Conservation (phyloP, 2,797 vertebrate species). For the Myotis pilosus region DNA sequence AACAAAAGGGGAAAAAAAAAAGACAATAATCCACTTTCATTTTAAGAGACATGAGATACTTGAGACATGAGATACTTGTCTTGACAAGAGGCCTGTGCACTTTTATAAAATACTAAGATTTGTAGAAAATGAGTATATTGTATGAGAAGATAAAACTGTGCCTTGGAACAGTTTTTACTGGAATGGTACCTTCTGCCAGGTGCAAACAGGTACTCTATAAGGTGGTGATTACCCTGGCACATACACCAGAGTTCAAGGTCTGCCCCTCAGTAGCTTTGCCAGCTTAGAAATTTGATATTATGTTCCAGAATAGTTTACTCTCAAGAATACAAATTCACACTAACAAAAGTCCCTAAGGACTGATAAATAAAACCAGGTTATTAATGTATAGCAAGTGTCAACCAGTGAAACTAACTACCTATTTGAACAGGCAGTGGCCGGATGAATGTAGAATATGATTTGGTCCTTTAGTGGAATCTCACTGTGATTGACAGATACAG, state of each 20-base stretch:
- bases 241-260: background rate
- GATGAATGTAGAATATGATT: background rate
- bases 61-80: background rate
- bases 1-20: background rate
- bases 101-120: background rate
- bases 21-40: background rate
- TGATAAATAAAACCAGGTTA: background rate
- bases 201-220: background rate
- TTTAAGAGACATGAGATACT: background rate
- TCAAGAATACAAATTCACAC: background rate
- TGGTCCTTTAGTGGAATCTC: background rate
- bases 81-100: background rate
- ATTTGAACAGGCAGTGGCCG: background rate
- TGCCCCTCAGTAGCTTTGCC: background rate
- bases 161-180: background rate
- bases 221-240: background rate
- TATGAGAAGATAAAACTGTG: background rate
- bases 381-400: background rate
- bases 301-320: background rate
- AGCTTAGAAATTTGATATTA: background rate
- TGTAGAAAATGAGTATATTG: background rate
- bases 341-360: background rate
- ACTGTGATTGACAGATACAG: background rate
- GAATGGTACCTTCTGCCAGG: background rate
- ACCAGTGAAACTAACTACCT: background rate